A percentile compares a stretch with the other conserved stretches of the same genome.
Evolutionary conservation across 2,888 invertebrate species (phyloP).

Genomic region (Pandemis corylana): DNA sequence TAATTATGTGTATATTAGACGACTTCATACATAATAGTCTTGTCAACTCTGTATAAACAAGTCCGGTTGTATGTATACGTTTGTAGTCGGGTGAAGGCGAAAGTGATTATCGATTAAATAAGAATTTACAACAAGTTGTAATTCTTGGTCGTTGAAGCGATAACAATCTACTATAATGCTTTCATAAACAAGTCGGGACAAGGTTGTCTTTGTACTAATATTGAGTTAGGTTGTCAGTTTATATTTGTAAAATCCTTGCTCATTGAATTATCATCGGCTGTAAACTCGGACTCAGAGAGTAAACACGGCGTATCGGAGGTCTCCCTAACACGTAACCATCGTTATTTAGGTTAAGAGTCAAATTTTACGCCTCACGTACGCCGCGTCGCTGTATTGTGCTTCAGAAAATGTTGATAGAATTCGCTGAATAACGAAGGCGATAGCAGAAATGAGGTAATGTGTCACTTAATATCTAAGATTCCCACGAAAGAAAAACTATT

Average conservation of each 20-base stretch:
- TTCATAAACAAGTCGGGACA: slow-evolving; percentile 1
- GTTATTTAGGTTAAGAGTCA: slow-evolving; percentile 25
- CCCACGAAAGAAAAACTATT: neutral
- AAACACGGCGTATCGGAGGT: slow-evolving; percentile 28
- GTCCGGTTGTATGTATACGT: slow-evolving; percentile 33
- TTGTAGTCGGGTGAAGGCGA: slow-evolving; percentile 36
- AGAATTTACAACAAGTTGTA: slow-evolving; percentile 8
- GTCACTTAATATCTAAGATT: neutral
- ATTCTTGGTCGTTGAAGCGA: neutral
- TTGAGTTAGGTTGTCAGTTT: neutral
- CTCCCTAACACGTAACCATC: slow-evolving; percentile 25
- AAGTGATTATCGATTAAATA: slow-evolving; percentile 39
- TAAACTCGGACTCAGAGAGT: slow-evolving; percentile 13
- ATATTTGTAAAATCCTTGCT: slow-evolving; percentile 1
- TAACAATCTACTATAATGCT: neutral
- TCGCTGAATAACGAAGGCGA: neutral
- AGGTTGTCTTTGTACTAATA: neutral
- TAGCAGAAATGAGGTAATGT: neutral
- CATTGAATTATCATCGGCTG: slow-evolving; percentile 9
- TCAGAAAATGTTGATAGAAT: slow-evolving; percentile 7
- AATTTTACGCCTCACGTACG: slow-evolving; percentile 18
- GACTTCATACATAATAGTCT: slow-evolving; percentile 38
- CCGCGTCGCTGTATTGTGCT: slow-evolving; percentile 2
- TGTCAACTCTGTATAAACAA: slow-evolving; percentile 29
- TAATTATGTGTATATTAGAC: slow-evolving; percentile 56